phyloP scores from a whole-genome alignment of 1,140 invertebrate species.

The Drosophila serrata region DNA sequence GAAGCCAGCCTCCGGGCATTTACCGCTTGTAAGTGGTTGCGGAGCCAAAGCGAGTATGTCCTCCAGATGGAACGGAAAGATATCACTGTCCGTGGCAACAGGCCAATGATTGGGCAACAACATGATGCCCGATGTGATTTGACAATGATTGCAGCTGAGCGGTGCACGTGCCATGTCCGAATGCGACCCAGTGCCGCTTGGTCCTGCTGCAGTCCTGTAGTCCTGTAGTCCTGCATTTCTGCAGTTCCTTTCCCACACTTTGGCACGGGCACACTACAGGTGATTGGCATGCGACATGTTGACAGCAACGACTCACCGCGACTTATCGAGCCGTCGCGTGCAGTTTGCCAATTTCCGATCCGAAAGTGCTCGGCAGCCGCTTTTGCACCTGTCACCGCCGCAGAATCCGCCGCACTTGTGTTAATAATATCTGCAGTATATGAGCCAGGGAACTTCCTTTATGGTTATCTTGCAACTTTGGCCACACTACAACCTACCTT shows the following conservation, averaged over 20 bases:
- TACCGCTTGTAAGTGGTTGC: conserved; percentile 2
- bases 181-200: not conserved
- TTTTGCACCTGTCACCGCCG: conserved; percentile 15
- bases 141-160: conserved; percentile 48
- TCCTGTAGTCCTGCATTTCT: not conserved
- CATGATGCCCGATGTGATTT: conserved; percentile 45
- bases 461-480: conserved; percentile 20
- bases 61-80: conserved; percentile 1
- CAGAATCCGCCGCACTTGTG: conserved; percentile 17
- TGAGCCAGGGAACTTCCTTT: conserved; percentile 15
- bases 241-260: not conserved
- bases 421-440: conserved; percentile 20
- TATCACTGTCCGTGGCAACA: conserved; percentile 25
- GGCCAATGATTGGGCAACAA: conserved; percentile 31
- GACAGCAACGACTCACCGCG: conserved; percentile 28
- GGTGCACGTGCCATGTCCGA: conserved; percentile 10
- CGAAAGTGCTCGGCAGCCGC: conserved; percentile 35
- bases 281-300: conserved; percentile 44
- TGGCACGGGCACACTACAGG: conserved; percentile 6
- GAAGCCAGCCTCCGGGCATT: conserved; percentile 2
- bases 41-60: too few relatives aligned
- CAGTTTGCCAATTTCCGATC: conserved; percentile 65
- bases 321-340: conserved; percentile 45
- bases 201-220: not conserved
- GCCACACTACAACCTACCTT: conserved; percentile 7